These are phyloP conservation scores for Rallus limicola DNA, from an alignment of 2,113 vertebrate species.

Conservation along the genomic window DNA sequence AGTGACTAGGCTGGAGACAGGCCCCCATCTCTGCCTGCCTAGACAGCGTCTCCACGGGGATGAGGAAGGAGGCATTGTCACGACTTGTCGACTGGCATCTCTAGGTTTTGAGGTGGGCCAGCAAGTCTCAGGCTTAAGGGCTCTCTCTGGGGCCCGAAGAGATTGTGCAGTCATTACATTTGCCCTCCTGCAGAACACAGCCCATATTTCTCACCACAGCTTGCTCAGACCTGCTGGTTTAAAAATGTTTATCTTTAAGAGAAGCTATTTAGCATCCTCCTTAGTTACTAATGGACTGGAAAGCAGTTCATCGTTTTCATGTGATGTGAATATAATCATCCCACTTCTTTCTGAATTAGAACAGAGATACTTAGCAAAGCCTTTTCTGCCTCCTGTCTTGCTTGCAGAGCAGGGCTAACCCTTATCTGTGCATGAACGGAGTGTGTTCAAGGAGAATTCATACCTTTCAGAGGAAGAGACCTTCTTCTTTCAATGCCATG, in stretches of 20 bases:
- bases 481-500: not conserved
- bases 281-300: conserved; percentile 73
- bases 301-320: conserved; percentile 67
- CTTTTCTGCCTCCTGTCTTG: conserved; percentile 30
- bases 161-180: not conserved
- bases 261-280: conserved; percentile 71
- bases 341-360: conserved; percentile 68
- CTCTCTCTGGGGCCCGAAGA: not conserved
- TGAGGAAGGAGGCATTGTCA: not conserved
- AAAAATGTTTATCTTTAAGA: conserved; percentile 70
- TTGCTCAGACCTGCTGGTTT: conserved; percentile 65
- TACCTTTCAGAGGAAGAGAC: not conserved
- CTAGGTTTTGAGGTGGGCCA: conserved; percentile 8
- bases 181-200: conserved; percentile 49
- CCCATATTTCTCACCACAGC: conserved; percentile 56
- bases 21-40: not conserved
- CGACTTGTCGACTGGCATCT: not conserved
- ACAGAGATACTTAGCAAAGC: conserved; percentile 47
- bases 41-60: not conserved
- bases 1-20: not conserved
- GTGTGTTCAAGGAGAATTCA: not conserved
- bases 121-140: not conserved
- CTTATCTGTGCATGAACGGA: not conserved
- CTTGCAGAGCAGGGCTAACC: conserved; percentile 36
- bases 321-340: conserved; percentile 71